phyloP scores from a whole-genome alignment of 2,888 invertebrate genomes.

The Stenodema calcarata region DNA sequence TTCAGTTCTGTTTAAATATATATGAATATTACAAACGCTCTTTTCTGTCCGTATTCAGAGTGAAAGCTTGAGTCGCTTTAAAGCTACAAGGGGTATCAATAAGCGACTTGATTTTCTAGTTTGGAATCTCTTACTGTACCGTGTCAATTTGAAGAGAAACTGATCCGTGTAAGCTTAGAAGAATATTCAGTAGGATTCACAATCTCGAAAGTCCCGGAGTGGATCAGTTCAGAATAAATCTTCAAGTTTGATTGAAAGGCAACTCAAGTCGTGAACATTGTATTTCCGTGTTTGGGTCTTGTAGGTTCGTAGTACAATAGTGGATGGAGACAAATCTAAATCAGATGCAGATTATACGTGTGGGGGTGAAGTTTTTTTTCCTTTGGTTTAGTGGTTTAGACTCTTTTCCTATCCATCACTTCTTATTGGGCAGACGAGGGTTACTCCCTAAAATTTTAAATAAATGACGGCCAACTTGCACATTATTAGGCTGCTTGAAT shows the following conservation, averaged over 20 bases:
- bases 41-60: background rate
- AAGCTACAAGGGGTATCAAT: background rate
- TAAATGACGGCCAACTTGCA: too few species aligned
- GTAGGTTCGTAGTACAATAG: background rate
- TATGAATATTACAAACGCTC: background rate
- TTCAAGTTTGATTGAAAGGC: background rate
- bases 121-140: background rate
- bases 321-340: background rate
- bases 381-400: background rate
- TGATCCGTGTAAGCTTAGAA: too few species aligned
- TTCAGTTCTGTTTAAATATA: background rate
- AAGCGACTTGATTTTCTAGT: background rate
- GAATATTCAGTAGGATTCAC: background rate
- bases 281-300: background rate
- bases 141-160: background rate
- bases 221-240: background rate
- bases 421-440: background rate
- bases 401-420: background rate
- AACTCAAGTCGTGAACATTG: background rate
- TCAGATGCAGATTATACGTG: background rate
- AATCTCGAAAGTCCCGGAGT: background rate
- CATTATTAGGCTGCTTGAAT: too few species aligned
- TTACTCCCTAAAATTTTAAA: too few species aligned
- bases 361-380: background rate
- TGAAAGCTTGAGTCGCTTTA: background rate